Evolutionary conservation across 1,140 invertebrate species (phyloP), one percentile per base, ranked within the genome.

Genomic region (Drosophila orosa): DNA sequence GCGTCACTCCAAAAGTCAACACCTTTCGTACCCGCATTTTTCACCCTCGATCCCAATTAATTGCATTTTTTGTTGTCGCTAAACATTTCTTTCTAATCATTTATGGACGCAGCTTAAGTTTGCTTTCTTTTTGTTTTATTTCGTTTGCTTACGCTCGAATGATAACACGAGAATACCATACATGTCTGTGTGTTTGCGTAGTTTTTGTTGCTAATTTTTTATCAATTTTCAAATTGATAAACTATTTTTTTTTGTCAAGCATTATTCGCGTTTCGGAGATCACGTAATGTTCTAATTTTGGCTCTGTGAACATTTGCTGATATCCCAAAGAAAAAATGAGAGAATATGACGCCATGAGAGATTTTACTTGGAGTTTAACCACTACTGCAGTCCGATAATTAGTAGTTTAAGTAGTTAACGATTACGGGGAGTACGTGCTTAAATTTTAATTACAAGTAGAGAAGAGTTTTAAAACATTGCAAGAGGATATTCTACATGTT

Each of bases 281-380:
- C 56, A 80, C 80, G 80, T 84, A 84, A 84, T 84, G 76, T 85
- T 83, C 81, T 84, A 84, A 77, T 59, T 84, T 85, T 52, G 72
- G 73, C 37, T 39, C 19, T 62, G 45, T 73, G 76, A 84, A 27
- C 55, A 31, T 45, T 56, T 45, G 31, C 40, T 69, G 33, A 39
- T 67, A 69, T 67, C 47, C 39, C 29, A 55, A 17, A 67, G 10
- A 65, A 65, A 19, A 35, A 52, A 15, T 22, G 13, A 35, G 31
- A 45, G 24, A 54, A n/a, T 54, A 54, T 35, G 50, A 54, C 50
- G 50, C 19, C 31, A 54, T 35, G 15, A 10, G 19, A 9, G 31
- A 52, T 33, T 52, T n/a, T 6, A 17, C 22, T 54, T 54, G 4
- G 19, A 54, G 19, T 54, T 52, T 22, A 52, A 22, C 13, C 0